These are phyloP conservation scores for Chrysolina oricalcia DNA, from an alignment of 2,888 invertebrate genomes.

Conservation along the genomic window DNA sequence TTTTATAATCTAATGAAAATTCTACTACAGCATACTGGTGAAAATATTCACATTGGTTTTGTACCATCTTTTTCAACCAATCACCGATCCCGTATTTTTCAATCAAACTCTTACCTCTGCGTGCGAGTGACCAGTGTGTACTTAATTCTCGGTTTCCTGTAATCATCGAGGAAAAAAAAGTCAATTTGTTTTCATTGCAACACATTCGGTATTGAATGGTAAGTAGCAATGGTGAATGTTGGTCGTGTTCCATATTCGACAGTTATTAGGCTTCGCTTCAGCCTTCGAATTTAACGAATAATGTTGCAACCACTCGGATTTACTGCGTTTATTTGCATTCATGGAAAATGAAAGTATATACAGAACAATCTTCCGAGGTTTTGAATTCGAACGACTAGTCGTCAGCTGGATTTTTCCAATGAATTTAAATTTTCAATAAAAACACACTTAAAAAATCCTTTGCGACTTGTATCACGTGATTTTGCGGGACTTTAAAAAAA, in stretches of 20 bases:
- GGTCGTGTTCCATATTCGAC: constrained; percentile 41
- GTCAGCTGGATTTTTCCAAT: neutral
- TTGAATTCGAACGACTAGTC: neutral
- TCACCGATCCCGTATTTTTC: constrained; percentile 11
- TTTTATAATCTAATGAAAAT: too few species aligned
- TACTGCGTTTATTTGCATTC: constrained; percentile 28
- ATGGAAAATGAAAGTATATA: constrained; percentile 32
- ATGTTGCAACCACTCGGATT: constrained; percentile 29
- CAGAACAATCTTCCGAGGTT: neutral
- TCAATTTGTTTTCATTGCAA: constrained; percentile 36
- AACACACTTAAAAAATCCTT: too few species aligned
- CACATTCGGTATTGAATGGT: constrained; percentile 30
- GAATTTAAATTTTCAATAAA: too few species aligned
- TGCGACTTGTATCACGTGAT: too few species aligned
- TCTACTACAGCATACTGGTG: too few species aligned
- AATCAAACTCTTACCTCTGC: neutral
- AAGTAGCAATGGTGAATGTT: constrained; percentile 27
- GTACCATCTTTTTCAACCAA: constrained; percentile 13
- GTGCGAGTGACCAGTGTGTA: constrained; percentile 19
- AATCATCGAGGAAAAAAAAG: constrained; percentile 25
- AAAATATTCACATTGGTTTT: too few species aligned
- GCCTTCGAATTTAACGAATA: constrained; percentile 37
- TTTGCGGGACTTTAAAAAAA: too few species aligned
- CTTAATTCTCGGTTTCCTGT: constrained; percentile 34
- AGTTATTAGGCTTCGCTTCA: constrained; percentile 30